These are phyloP conservation scores for Arrhopalites spinosus DNA, from an alignment of 2,888 invertebrate genomes.

Conservation along the genomic window DNA sequence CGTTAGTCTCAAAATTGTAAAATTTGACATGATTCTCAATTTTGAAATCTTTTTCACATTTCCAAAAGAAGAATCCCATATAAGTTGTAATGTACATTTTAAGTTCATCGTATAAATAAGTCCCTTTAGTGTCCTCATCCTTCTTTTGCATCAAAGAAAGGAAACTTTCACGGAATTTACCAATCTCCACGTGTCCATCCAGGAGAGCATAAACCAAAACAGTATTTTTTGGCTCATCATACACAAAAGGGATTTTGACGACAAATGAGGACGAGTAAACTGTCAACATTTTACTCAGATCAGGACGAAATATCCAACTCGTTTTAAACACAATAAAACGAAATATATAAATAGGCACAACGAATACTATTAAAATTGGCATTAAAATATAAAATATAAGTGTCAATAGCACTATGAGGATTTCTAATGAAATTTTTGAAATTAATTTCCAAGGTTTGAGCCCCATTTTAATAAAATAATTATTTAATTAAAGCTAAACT, in stretches of 20 bases:
- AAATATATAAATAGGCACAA: slow-evolving; percentile 10
- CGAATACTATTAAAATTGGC: background rate
- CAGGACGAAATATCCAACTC: slow-evolving; percentile 2
- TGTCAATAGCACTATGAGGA: background rate
- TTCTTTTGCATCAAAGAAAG: background rate
- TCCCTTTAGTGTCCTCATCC: background rate
- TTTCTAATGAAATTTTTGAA: background rate
- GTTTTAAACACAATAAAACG: background rate
- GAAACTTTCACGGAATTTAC: slow-evolving; percentile 10
- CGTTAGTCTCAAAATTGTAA: background rate
- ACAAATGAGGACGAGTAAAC: slow-evolving; percentile 8
- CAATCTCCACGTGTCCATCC: slow-evolving; percentile 11
- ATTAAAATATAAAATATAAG: background rate
- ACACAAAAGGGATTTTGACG: slow-evolving; percentile 9
- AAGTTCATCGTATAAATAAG: slow-evolving; percentile 9
- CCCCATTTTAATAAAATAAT: too few species aligned
- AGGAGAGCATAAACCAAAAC: slow-evolving; percentile 14
- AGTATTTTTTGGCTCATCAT: slow-evolving; percentile 17
- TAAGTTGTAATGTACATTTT: slow-evolving; percentile 3
- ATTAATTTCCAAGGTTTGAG: too few species aligned
- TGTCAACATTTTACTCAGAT: slow-evolving; percentile 13
- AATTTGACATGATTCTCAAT: slow-evolving; percentile 16
- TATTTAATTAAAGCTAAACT: too few species aligned
- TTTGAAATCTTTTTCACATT: background rate
- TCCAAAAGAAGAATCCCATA: slow-evolving; percentile 25